Percentiles rank a stretch among this genome's conserved stretches.
Conservation (phyloP, 2,888 invertebrate genomes). For the Lampropteryx suffumata region DNA sequence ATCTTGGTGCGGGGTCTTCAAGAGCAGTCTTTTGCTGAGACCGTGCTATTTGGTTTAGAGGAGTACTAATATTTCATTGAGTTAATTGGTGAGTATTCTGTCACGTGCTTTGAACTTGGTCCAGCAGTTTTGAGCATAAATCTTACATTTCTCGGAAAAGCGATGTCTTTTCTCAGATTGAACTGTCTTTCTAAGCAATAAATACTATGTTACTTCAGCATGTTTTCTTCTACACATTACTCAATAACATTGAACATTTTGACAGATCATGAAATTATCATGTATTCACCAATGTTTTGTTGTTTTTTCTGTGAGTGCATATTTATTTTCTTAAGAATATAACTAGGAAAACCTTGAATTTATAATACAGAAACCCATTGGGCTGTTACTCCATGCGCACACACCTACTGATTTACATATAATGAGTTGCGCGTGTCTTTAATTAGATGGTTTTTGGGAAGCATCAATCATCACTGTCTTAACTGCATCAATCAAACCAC, state of each 20-base stretch:
- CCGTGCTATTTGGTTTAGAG: conserved; percentile 59
- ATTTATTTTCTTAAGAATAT: no score
- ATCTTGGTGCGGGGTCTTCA: conserved; percentile 59
- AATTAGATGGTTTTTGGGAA: conserved; percentile 63
- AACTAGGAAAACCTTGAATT: no score
- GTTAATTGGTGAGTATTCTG: conserved; percentile 54
- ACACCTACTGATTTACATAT: conserved; percentile 58
- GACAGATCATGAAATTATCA: no score
- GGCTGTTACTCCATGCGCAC: conserved; percentile 3
- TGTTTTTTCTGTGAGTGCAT: no score
- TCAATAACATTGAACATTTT: no score
- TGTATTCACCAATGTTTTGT: no score
- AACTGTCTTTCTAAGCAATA: no score
- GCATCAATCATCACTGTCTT: conserved; percentile 65
- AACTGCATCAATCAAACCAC: conserved; percentile 48
- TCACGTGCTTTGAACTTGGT: conserved; percentile 37
- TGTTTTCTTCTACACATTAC: no score
- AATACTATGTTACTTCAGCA: no score
- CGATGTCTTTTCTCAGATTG: neutral
- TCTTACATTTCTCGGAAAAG: conserved; percentile 1
- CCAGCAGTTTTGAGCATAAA: conserved; percentile 16
- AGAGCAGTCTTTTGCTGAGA: conserved; percentile 54
- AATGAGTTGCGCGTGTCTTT: conserved; percentile 63
- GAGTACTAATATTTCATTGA: conserved; percentile 57
- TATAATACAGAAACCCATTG: no score